Percentiles rank a stretch among this genome's conserved stretches.
Conservation (phyloP, 2,797 vertebrate genomes). For the Furcifer pardalis region DNA sequence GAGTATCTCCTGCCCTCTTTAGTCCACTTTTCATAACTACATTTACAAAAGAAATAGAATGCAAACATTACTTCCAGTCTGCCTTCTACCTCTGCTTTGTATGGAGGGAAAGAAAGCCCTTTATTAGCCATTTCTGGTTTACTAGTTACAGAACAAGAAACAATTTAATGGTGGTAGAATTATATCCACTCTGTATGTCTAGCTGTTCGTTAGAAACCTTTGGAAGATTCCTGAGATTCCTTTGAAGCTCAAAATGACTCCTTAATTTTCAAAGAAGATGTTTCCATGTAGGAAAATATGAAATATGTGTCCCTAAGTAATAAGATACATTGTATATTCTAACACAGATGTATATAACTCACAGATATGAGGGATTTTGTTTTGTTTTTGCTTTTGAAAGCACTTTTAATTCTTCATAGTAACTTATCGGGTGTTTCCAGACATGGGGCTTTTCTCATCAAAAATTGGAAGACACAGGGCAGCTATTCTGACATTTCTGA, state of each 20-base stretch:
- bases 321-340: background rate
- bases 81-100: slow-evolving; percentile 71
- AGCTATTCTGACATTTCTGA: background rate
- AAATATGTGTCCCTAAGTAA: slow-evolving; percentile 43
- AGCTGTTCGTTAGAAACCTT: slow-evolving; percentile 77
- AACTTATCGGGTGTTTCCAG: background rate
- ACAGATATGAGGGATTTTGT: slow-evolving; percentile 7
- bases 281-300: slow-evolving; percentile 44
- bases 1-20: slow-evolving; percentile 87
- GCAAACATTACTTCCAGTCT: slow-evolving; percentile 58
- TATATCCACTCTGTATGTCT: slow-evolving; percentile 77
- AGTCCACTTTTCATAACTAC: slow-evolving; percentile 82
- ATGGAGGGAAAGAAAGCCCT: slow-evolving; percentile 67
- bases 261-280: slow-evolving; percentile 23
- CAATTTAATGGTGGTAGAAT: slow-evolving; percentile 80
- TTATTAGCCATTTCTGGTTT: slow-evolving; percentile 79
- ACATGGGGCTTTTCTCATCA: background rate
- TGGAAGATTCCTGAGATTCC: slow-evolving; percentile 69
- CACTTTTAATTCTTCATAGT: background rate
- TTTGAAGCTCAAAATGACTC: slow-evolving; percentile 51
- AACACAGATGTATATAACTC: slow-evolving; percentile 50
- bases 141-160: slow-evolving; percentile 87
- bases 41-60: slow-evolving; percentile 71
- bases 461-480: background rate
- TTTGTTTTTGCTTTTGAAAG: slow-evolving; percentile 4